Conservation (phyloP, 2,888 invertebrate genomes). For the Zonitis immaculata region DNA sequence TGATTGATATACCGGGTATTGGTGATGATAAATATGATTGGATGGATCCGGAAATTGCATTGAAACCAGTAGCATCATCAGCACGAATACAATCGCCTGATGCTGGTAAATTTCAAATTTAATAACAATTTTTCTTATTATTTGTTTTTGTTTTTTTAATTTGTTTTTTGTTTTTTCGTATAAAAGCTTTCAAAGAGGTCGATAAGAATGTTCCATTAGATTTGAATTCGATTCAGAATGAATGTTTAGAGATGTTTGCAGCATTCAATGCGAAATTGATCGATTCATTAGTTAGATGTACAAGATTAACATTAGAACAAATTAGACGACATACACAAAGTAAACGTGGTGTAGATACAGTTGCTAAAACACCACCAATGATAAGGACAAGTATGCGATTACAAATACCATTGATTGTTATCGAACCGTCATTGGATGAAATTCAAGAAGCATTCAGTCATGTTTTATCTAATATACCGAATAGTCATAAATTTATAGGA, state of each 20-base stretch:
- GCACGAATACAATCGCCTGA: conserved; percentile 55
- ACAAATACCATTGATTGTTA: conserved; percentile 59
- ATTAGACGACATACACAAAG: conserved; percentile 57
- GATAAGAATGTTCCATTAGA: conserved; percentile 59
- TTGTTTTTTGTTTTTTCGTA: too few species aligned
- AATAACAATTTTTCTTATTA: not conserved
- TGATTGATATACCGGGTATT: conserved; percentile 56
- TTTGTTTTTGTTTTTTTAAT: too few species aligned
- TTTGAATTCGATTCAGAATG: conserved; percentile 57
- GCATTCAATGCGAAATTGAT: conserved; percentile 73
- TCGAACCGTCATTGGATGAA: conserved; percentile 64
- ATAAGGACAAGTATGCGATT: conserved; percentile 61
- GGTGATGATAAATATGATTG: conserved; percentile 58
- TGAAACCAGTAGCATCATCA: conserved; percentile 58
- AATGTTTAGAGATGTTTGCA: conserved; percentile 76
- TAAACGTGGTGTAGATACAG: not conserved
- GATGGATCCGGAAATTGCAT: conserved; percentile 60
- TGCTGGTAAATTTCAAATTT: conserved; percentile 49
- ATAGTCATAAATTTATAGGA: conserved; percentile 65
- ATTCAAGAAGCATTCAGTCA: conserved; percentile 64
- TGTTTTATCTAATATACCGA: conserved; percentile 65
- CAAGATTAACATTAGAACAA: conserved; percentile 67
- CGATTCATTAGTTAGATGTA: conserved; percentile 69
- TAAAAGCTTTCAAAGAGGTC: conserved; percentile 61
- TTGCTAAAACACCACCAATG: conserved; percentile 48